These are phyloP conservation scores for Drosophila cardini DNA, from an alignment of 1,140 invertebrate genomes.

Conservation along the genomic window DNA sequence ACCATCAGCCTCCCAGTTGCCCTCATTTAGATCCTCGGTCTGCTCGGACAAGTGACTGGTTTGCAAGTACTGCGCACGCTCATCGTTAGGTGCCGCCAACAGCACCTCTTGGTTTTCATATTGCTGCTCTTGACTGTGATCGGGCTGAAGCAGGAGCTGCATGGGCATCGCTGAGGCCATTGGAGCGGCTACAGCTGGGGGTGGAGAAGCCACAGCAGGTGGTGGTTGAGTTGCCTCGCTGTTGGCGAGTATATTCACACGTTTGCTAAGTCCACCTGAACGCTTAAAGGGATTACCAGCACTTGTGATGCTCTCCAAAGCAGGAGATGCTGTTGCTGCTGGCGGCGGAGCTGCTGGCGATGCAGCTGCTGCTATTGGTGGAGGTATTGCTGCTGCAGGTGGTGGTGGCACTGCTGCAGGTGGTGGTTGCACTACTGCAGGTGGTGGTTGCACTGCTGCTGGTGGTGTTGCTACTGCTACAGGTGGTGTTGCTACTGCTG, in stretches of 20 bases:
- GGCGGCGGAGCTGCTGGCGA: conserved; percentile 23
- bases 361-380: conserved; percentile 6
- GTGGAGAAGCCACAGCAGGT: conserved; percentile 26
- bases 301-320: background rate
- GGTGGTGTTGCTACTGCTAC: background rate
- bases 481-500: conserved; percentile 13
- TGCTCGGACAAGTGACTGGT: conserved; percentile 89
- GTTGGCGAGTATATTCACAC: conserved; percentile 70
- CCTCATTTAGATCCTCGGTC: conserved; percentile 74
- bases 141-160: conserved; percentile 8
- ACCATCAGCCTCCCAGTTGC: conserved; percentile 66
- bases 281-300: conserved; percentile 84
- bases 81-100: conserved; percentile 85
- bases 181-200: conserved; percentile 5
- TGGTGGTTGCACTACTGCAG: background rate
- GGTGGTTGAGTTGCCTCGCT: background rate
- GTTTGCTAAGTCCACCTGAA: conserved; percentile 79
- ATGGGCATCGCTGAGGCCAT: background rate
- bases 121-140: conserved; percentile 29
- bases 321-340: background rate
- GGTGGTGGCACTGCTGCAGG: conserved; percentile 5
- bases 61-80: conserved; percentile 90
- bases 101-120: conserved; percentile 81
- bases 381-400: background rate
- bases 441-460: background rate